These are phyloP conservation scores for Lates calcarifer DNA, from an alignment of 2,113 vertebrate genomes.

Conservation along the genomic window DNA sequence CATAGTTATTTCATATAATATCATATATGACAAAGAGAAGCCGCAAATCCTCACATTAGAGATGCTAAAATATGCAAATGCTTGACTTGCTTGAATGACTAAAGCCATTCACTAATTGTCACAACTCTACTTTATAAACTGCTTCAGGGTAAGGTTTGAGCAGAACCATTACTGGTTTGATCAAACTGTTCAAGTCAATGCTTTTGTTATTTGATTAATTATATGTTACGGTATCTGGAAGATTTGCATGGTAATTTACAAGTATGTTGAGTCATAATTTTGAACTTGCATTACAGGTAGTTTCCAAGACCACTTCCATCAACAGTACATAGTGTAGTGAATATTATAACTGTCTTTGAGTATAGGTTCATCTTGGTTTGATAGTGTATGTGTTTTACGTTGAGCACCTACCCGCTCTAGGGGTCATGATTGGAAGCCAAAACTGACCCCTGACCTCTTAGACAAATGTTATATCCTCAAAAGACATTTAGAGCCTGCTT, in stretches of 20 bases:
- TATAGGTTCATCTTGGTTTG: background rate
- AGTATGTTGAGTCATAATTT: conserved; percentile 4
- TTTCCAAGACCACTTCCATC: conserved; percentile 22
- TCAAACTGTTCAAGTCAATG: background rate
- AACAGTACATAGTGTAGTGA: background rate
- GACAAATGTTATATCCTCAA: background rate
- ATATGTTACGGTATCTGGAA: conserved; percentile 22
- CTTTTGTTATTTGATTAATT: background rate
- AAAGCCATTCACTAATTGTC: background rate
- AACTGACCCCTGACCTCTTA: conserved; percentile 3
- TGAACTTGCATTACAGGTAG: conserved; percentile 16
- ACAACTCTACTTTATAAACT: background rate
- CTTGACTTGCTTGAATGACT: too few relatives aligned
- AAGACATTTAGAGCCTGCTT: background rate
- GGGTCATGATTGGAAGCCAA: background rate
- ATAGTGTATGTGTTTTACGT: background rate
- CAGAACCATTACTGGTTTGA: background rate
- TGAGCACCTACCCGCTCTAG: background rate
- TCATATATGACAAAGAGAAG: too few relatives aligned
- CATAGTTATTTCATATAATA: too few relatives aligned
- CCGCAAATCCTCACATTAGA: background rate
- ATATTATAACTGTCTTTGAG: background rate
- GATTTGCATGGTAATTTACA: background rate
- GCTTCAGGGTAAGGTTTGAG: background rate
- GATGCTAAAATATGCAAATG: background rate